Evolutionary conservation across 2,888 invertebrate species (phyloP), one percentile per base, ranked within the genome.

Genomic region (Leucoma salicis): DNA sequence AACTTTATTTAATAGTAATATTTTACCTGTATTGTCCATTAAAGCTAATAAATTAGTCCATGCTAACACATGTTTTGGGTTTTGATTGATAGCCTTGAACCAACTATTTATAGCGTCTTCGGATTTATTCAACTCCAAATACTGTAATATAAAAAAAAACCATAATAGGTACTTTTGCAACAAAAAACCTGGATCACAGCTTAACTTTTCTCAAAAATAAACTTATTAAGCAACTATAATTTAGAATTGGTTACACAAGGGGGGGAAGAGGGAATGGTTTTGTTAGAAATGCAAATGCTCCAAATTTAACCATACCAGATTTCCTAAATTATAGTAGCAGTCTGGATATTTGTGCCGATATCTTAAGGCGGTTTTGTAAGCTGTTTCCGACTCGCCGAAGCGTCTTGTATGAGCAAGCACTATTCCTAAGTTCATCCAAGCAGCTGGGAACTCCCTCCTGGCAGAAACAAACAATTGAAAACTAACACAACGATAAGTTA

Each of bases 391-490:
- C 66, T 95, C 94, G 1, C 91, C 76, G 49, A 92, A 92, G 46
- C 94, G 92, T 56, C 93, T 92, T 35, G 94, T 87, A 27, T 93
- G 92, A 0, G 97, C 94, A 53, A 97, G 91, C 18, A 98, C 96
- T 59, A 99, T 98, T 11, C 98, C 99, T 38, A 99, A 90, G 84
- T 99, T 99, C 98, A 99, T 99, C 98, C 98, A 99, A 0, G 98
- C 99, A 0, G 97, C 95, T 1, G 98, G 95, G 86, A 98, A 99
- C 73, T 96, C 95, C 21, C 94, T 90, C 64, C 96, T 95, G 73
- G 31, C 57, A 63, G n/a, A n/a, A n/a, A n/a, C n/a, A n/a, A n/a
- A n/a, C n/a, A n/a, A n/a, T n/a, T n/a, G n/a, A n/a, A n/a, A n/a
- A n/a, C n/a, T n/a, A n/a, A n/a, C n/a, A n/a, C n/a, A n/a, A n/a